Conservation (phyloP, 2,797 vertebrate species). For the Cyclura pinguis region DNA sequence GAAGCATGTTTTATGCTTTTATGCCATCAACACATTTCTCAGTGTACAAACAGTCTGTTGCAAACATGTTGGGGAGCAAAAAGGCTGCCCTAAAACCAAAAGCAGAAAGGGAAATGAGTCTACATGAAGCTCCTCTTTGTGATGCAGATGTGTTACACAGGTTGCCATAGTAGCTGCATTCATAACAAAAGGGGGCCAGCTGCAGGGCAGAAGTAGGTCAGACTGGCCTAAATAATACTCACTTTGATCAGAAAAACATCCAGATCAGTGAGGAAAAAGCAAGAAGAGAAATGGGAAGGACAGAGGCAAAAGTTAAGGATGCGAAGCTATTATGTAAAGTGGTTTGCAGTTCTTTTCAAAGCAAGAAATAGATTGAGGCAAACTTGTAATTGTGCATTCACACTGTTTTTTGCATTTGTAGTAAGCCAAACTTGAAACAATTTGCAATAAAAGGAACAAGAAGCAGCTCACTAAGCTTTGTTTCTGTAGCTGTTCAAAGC, state of each 20-base stretch:
- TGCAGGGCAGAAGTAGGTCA: conserved; percentile 72
- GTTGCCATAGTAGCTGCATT: conserved; percentile 76
- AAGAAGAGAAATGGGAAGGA: conserved; percentile 7
- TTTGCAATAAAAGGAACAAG: conserved; percentile 62
- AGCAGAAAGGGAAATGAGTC: conserved; percentile 44
- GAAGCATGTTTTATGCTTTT: accelerated
- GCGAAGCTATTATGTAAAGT: conserved; percentile 3
- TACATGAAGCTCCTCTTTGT: conserved; percentile 59
- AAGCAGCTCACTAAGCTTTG: conserved; percentile 60
- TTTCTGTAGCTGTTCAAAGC: conserved; percentile 41
- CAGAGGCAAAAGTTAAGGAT: background rate
- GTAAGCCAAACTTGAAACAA: conserved; percentile 58
- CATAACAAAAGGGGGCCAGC: conserved; percentile 55
- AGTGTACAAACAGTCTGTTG: background rate
- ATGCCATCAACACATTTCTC: background rate
- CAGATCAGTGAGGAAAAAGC: conserved; percentile 47
- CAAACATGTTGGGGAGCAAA: background rate
- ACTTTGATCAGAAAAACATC: conserved; percentile 46
- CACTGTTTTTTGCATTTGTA: conserved; percentile 43
- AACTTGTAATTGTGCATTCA: conserved; percentile 63
- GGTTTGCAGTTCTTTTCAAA: conserved; percentile 33
- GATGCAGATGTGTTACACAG: conserved; percentile 53
- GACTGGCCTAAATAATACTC: conserved; percentile 61
- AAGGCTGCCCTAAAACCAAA: conserved; percentile 9
- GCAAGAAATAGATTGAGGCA: conserved; percentile 34